Percentiles rank a stretch among this genome's conserved stretches.
These are phyloP conservation scores for Macrophya annulata DNA, from an alignment of 2,888 invertebrate genomes.

Conservation along the genomic window DNA sequence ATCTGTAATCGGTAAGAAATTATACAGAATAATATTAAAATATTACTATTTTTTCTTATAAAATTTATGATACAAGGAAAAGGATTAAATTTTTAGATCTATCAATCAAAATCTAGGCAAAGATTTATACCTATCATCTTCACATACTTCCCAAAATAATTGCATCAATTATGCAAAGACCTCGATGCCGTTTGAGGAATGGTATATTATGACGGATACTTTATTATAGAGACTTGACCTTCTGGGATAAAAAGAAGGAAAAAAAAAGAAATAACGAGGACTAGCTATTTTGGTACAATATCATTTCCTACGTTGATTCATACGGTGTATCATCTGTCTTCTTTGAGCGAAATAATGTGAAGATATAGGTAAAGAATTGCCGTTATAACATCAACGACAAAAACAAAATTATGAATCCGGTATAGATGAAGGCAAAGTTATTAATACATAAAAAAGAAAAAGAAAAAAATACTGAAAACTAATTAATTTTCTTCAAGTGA, in stretches of 20 bases:
- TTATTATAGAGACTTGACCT: constrained; percentile 35
- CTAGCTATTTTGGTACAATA: constrained; percentile 17
- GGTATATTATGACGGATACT: constrained; percentile 16
- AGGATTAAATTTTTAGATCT: background rate
- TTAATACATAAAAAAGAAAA: background rate
- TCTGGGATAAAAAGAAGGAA: background rate
- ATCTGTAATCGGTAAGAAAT: background rate
- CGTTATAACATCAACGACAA: background rate
- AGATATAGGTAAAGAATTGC: background rate
- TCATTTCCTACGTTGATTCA: constrained; percentile 10
- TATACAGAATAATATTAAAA: background rate
- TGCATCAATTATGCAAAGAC: constrained; percentile 22
- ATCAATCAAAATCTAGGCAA: background rate
- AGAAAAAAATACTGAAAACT: background rate
- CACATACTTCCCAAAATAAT: background rate
- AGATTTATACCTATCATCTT: background rate
- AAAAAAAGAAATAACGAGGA: constrained; percentile 13
- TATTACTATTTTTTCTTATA: background rate
- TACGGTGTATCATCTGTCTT: constrained; percentile 20
- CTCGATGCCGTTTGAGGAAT: constrained; percentile 6
- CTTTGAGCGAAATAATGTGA: background rate
- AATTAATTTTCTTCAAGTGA: background rate
- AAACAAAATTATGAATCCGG: background rate
- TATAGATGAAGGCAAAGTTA: background rate
- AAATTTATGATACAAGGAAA: background rate